Conservation (phyloP, 1,140 invertebrate genomes). For the Hycleus phaleratus region DNA sequence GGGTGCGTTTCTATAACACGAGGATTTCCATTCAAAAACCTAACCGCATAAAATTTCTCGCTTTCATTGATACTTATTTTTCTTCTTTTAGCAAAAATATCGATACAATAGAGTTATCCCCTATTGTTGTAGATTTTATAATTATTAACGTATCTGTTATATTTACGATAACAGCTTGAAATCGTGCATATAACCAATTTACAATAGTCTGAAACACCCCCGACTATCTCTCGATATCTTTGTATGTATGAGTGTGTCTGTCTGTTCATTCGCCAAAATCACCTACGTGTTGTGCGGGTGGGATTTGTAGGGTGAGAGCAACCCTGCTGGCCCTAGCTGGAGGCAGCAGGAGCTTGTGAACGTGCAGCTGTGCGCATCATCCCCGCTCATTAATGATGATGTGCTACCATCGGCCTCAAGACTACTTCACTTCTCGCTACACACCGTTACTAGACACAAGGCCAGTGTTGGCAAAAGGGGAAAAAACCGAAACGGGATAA, state of each 20-base stretch:
- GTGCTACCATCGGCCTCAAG: slow-evolving; percentile 34
- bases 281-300: slow-evolving; percentile 24
- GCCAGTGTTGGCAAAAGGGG: slow-evolving; percentile 15
- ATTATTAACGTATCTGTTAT: too few species aligned
- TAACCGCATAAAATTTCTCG: too few species aligned
- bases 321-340: slow-evolving; percentile 15
- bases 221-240: too few species aligned
- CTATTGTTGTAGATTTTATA: too few species aligned
- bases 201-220: slow-evolving; percentile 1
- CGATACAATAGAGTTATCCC: too few species aligned
- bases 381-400: slow-evolving; percentile 36
- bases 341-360: slow-evolving; percentile 24
- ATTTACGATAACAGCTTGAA: not conserved
- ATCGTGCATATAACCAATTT: slow-evolving; percentile 3
- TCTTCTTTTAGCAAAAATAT: too few species aligned
- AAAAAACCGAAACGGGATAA: slow-evolving; percentile 12
- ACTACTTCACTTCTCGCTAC: slow-evolving; percentile 36
- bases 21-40: too few species aligned
- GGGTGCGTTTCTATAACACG: too few species aligned
- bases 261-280: slow-evolving; percentile 12
- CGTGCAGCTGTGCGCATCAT: slow-evolving; percentile 29
- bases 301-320: slow-evolving; percentile 9
- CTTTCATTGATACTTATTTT: too few species aligned
- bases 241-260: too few species aligned
- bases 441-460: slow-evolving; percentile 19